Conservation (phyloP, 2,797 vertebrate genomes). For the Taenioides sp. region DNA sequence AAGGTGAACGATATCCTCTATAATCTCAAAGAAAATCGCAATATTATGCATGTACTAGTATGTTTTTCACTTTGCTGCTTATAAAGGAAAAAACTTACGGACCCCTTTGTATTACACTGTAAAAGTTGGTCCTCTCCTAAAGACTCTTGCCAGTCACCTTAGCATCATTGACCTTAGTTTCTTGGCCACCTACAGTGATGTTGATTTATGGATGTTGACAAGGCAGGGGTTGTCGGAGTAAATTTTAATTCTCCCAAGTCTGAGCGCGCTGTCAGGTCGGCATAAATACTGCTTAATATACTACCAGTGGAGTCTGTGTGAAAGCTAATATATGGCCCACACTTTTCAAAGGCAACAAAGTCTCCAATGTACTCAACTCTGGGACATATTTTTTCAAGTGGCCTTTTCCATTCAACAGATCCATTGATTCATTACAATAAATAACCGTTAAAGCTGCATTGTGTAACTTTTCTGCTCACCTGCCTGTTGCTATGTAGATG, state of each 20-base stretch:
- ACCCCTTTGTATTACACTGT: too few species aligned
- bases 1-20: too few species aligned
- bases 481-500: too few species aligned
- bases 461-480: too few species aligned
- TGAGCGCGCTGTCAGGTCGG: slow-evolving; percentile 23
- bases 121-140: not conserved
- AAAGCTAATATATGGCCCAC: slow-evolving; percentile 29
- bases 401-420: slow-evolving; percentile 3
- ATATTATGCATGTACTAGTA: too few species aligned
- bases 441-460: too few species aligned
- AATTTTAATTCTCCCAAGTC: slow-evolving; percentile 46
- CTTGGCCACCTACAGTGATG: slow-evolving; percentile 33
- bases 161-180: slow-evolving; percentile 1
- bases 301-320: not conserved
- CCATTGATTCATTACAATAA: not conserved
- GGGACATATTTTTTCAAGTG: not conserved
- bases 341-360: slow-evolving; percentile 6
- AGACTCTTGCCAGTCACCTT: slow-evolving; percentile 12
- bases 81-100: not conserved
- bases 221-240: slow-evolving; percentile 37
- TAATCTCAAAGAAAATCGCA: too few species aligned
- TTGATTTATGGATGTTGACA: slow-evolving; percentile 57
- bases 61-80: not conserved
- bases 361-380: not conserved
- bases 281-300: slow-evolving; percentile 25